Evolutionary conservation across 1,140 invertebrate species (phyloP), one percentile per base, ranked within the genome.

Genomic region (Brachionus rubens): DNA sequence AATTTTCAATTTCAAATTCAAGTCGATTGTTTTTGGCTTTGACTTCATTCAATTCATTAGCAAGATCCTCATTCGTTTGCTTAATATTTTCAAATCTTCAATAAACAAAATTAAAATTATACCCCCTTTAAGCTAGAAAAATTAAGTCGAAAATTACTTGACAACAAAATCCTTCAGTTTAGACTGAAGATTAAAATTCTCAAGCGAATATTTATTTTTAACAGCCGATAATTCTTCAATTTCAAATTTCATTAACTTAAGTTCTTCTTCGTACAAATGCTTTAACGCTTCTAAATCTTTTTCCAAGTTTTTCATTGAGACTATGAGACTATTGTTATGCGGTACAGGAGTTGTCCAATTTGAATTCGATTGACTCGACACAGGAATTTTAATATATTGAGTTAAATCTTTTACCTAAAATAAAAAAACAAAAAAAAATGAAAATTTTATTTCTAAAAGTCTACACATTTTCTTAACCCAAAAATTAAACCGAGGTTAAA

Each of bases 141-240:
- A 7, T 28, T 36, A 36, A 5, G 9, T 36, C 9, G 33, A 36
- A 9, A 36, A 12, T 14, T 12, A 72, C 68, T 54, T 72, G 2
- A 36, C 26, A 5, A 72, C 30, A 50, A 54, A 48, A 54, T 72
- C 68, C 9, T 40, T 54, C 19, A 72, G 14, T 26, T 72, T 72
- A 4, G 30, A 36, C 24, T 54, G 28, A 9, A 54, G 30, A 41
- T 72, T 48, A 30, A 50, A 72, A 50, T 72, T 72, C 16, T 72
- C 68, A 1, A 72, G 14, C 1, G 46, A 48, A 36, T 50, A 50
- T 48, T 72, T 72, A 40, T 54, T 72, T 48, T 72, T 72, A 26
- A 50, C 68, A 50, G 30, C n/a, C n/a, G 68, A 72, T 33, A 72
- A 24, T 41, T 48, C 46, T 50, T 72, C 68, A 9, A 72, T 72